A percentile compares a stretch with the other conserved stretches of the same genome.
phyloP scores from a whole-genome alignment of 1,140 invertebrate species.

The Aphis craccivora region DNA sequence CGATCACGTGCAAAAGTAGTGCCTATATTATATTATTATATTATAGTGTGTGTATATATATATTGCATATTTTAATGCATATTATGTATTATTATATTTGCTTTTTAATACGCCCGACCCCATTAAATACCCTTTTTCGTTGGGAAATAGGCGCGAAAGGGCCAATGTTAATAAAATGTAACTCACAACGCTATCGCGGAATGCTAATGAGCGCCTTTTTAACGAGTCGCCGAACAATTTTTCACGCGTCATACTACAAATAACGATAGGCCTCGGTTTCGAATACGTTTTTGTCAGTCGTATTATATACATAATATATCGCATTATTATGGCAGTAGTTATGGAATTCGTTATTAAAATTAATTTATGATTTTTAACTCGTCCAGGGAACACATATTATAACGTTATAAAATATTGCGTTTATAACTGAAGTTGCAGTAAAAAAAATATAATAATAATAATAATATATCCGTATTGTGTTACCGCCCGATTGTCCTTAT shows the following conservation, averaged over 20 bases:
- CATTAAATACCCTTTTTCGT: neutral
- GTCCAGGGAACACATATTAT: neutral
- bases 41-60: no score
- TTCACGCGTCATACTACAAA: neutral
- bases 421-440: neutral
- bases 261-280: neutral
- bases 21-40: no score
- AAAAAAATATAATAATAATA: neutral
- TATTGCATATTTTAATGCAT: no score
- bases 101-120: neutral
- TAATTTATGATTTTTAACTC: neutral
- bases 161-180: conserved; percentile 11
- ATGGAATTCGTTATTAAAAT: neutral
- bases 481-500: neutral
- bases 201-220: conserved; percentile 32
- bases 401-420: neutral
- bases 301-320: neutral
- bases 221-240: conserved; percentile 18
- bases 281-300: neutral
- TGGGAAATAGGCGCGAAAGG: neutral
- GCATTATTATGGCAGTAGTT: neutral
- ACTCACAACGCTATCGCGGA: neutral
- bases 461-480: neutral
- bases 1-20: no score
- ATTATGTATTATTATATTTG: neutral